Conservation (phyloP, 2,113 vertebrate genomes). For the Hyaena hyaena region DNA sequence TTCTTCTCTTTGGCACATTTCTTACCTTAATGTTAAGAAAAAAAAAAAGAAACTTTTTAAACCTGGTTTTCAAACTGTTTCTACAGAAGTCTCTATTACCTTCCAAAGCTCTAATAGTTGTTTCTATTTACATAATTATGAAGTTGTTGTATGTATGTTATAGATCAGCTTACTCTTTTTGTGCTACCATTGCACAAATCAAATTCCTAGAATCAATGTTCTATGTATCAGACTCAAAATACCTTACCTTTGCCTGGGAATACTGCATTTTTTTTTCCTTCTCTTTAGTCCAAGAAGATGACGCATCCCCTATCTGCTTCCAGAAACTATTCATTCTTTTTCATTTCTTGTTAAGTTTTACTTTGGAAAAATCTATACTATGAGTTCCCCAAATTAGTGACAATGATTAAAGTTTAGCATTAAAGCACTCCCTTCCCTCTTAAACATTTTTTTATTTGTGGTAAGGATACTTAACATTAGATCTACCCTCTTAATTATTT, state of each 20-base stretch:
- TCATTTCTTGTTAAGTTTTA: neutral
- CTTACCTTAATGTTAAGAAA: conserved; percentile 1
- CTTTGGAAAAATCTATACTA: neutral
- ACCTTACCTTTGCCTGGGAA: neutral
- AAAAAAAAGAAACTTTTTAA: neutral
- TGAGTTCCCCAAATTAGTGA: conserved; percentile 11
- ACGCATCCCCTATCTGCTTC: neutral
- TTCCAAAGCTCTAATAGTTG: neutral
- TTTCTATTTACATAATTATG: conserved; percentile 1
- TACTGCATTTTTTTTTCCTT: neutral
- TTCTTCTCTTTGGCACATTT: neutral
- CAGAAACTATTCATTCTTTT: neutral
- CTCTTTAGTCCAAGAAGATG: neutral
- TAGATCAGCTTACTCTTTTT: neutral
- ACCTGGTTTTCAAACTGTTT: neutral
- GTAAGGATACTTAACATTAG: neutral
- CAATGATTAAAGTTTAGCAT: neutral
- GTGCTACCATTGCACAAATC: neutral
- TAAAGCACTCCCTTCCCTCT: neutral
- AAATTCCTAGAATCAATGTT: neutral
- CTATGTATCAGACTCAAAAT: neutral
- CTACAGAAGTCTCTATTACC: neutral
- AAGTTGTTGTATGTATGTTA: conserved; percentile 5
- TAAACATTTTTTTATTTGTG: neutral
- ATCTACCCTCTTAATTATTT: neutral